A percentile compares a stretch with the other conserved stretches of the same genome.
Evolutionary conservation across 2,797 vertebrate genomes (phyloP).

Genomic region (Gymnothorax javanicus): DNA sequence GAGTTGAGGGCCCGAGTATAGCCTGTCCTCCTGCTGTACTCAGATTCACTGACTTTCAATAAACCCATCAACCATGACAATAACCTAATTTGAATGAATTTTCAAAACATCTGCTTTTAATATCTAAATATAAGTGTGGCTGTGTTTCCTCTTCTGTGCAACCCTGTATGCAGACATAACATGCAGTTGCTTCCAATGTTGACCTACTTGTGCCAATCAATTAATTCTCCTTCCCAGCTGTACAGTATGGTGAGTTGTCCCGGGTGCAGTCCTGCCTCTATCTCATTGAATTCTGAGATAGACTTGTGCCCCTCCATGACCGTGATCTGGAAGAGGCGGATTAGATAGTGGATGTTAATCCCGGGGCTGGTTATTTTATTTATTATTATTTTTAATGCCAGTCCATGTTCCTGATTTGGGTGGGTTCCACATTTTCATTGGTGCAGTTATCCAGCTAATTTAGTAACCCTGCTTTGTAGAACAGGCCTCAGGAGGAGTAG

Average conservation of each 20-base stretch:
- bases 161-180: background rate
- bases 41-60: background rate
- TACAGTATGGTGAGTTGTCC: too few relatives aligned
- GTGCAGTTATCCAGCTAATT: too few relatives aligned
- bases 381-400: too few relatives aligned
- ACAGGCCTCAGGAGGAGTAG: background rate
- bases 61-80: background rate
- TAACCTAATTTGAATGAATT: background rate
- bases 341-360: too few relatives aligned
- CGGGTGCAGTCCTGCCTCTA: too few relatives aligned
- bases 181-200: background rate
- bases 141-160: background rate
- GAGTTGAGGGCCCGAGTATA: background rate
- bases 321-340: too few relatives aligned
- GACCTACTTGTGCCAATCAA: background rate
- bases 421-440: too few relatives aligned
- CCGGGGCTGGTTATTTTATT: too few relatives aligned
- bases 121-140: background rate
- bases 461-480: too few relatives aligned
- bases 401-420: too few relatives aligned
- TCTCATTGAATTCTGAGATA: too few relatives aligned
- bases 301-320: too few relatives aligned
- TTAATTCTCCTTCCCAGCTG: background rate
- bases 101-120: background rate
- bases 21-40: background rate